Conservation (phyloP, 1,140 invertebrate genomes). For the Drosophila pectinifera region DNA sequence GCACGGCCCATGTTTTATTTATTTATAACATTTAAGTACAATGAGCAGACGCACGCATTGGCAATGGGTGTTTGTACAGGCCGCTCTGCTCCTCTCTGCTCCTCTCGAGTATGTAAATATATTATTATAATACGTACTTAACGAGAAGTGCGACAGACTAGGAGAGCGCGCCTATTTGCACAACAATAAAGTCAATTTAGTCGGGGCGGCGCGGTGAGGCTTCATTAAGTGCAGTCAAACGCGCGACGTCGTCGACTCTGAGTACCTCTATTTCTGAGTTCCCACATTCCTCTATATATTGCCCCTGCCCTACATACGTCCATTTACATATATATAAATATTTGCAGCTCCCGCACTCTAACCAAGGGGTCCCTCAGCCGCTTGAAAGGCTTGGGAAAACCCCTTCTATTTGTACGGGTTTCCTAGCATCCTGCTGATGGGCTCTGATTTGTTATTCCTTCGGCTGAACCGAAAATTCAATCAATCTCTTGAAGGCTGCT, state of each 20-base stretch:
- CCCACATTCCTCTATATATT: background rate
- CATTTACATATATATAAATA: conserved; percentile 58
- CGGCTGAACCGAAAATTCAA: conserved; percentile 9
- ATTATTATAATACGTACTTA: conserved; percentile 79
- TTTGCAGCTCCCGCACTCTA: conserved; percentile 16
- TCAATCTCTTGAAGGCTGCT: conserved; percentile 17
- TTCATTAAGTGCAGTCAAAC: conserved; percentile 78
- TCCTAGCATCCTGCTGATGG: background rate
- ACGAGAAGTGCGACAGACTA: conserved; percentile 39
- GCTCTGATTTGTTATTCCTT: conserved; percentile 3
- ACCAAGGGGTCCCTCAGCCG: background rate
- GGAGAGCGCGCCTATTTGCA: conserved; percentile 70
- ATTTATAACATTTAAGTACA: conserved; percentile 77
- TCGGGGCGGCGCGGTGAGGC: conserved; percentile 42
- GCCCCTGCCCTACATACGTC: conserved; percentile 25
- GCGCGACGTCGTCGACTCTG: conserved; percentile 60
- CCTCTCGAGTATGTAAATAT: conserved; percentile 60
- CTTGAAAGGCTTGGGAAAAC: background rate
- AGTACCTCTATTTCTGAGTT: conserved; percentile 18
- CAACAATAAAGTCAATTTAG: conserved; percentile 82
- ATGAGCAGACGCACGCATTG: conserved; percentile 58
- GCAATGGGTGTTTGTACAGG: conserved; percentile 57
- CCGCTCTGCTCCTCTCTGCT: conserved; percentile 14
- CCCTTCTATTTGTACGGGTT: background rate
- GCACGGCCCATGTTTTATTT: conserved; percentile 65